A percentile compares a stretch with the other conserved stretches of the same genome.
These are phyloP conservation scores for Danionella cerebrum DNA, from an alignment of 2,113 vertebrate genomes.

Conservation along the genomic window DNA sequence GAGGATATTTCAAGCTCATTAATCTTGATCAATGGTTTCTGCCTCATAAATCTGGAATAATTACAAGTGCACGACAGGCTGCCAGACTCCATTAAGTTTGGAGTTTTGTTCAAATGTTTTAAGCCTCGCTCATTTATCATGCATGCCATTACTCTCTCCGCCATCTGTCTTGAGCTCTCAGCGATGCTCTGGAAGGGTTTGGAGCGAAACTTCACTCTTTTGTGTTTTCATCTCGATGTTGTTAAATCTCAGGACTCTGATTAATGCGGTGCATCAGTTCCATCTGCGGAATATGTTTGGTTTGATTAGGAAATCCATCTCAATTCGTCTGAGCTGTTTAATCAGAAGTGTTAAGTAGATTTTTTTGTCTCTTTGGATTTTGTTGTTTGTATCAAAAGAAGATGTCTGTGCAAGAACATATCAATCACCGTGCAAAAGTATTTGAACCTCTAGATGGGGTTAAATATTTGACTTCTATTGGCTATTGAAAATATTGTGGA, in stretches of 20 bases:
- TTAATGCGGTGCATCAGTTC: neutral
- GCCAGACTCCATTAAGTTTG: slow-evolving; percentile 2
- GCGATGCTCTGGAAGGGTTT: neutral
- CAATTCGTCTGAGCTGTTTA: neutral
- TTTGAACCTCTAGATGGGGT: too few relatives aligned
- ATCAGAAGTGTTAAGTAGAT: too few relatives aligned
- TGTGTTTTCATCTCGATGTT: neutral
- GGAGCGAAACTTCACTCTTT: neutral
- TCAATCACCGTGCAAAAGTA: too few relatives aligned
- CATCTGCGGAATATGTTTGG: neutral
- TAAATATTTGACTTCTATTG: too few relatives aligned
- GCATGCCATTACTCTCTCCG: neutral
- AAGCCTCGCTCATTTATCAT: neutral
- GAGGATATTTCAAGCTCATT: slow-evolving; percentile 10
- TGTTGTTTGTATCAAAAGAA: neutral
- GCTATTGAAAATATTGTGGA: too few relatives aligned
- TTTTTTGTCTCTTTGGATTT: too few relatives aligned
- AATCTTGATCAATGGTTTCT: slow-evolving; percentile 14
- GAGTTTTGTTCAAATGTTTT: neutral
- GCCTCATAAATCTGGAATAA: slow-evolving; percentile 6
- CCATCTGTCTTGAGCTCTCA: neutral
- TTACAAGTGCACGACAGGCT: slow-evolving; percentile 4
- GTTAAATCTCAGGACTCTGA: neutral
- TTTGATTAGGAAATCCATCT: neutral
- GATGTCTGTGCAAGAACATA: too few relatives aligned